Percentiles rank a stretch among this genome's conserved stretches.
These are phyloP conservation scores for Drosophila sp. DNA, from an alignment of 1,140 invertebrate species.

Conservation along the genomic window DNA sequence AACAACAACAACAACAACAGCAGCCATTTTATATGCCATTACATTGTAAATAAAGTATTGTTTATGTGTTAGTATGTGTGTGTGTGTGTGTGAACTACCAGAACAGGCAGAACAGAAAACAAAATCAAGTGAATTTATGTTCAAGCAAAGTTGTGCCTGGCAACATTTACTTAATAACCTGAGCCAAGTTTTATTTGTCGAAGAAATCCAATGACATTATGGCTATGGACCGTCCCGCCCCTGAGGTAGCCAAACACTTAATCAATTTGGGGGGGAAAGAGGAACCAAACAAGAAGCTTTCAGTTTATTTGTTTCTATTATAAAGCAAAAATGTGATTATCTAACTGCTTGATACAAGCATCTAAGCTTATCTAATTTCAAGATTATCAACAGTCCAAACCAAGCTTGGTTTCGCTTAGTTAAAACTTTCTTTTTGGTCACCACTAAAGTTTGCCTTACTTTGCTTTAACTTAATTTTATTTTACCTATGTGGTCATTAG, in stretches of 20 bases:
- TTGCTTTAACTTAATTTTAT: background rate
- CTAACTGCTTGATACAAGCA: background rate
- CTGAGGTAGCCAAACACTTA: conserved; percentile 19
- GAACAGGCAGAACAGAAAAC: conserved; percentile 34
- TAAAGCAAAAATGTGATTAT: background rate
- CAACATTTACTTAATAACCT: conserved; percentile 75
- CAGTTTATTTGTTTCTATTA: background rate
- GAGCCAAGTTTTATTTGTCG: conserved; percentile 47
- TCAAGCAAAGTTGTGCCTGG: conserved; percentile 51
- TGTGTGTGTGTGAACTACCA: conserved; percentile 12
- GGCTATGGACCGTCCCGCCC: background rate
- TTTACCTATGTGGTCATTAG: background rate
- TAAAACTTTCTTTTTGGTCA: background rate
- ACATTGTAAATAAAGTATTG: conserved; percentile 80
- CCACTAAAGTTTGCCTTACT: background rate
- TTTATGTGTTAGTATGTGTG: conserved; percentile 50
- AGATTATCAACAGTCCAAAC: too few relatives aligned
- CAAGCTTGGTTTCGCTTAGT: too few relatives aligned
- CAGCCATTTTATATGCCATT: conserved; percentile 78
- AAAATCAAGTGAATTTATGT: conserved; percentile 55
- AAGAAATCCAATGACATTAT: conserved; percentile 24
- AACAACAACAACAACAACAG: conserved; percentile 30
- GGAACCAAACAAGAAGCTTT: background rate
- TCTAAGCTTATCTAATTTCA: background rate
- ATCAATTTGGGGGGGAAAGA: conserved; percentile 14